Evolutionary conservation across 2,888 invertebrate species (phyloP).

Genomic region (Chaetogeoica ovagalla): DNA sequence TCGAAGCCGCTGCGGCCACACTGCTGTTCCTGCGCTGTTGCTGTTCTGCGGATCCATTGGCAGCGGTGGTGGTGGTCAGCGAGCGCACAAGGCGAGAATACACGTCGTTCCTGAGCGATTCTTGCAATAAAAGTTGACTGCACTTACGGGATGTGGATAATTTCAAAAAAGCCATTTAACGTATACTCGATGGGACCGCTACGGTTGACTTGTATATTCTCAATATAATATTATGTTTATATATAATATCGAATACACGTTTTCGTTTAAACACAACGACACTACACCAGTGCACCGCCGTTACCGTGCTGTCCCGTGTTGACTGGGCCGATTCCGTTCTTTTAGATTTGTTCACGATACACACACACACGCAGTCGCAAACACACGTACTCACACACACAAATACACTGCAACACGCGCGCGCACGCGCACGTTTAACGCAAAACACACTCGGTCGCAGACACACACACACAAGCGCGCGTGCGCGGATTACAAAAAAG

Average conservation of each 20-base stretch:
- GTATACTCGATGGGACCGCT: slow-evolving; percentile 12
- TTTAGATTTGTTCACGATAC: neutral
- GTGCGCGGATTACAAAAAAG: neutral
- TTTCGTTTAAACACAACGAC: neutral
- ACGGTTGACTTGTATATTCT: neutral
- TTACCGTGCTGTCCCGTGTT: slow-evolving; percentile 20
- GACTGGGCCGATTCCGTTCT: slow-evolving; percentile 24
- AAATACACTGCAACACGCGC: neutral
- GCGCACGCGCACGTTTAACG: neutral
- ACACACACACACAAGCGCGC: neutral
- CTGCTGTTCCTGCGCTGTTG: slow-evolving; percentile 42
- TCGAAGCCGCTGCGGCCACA: slow-evolving; percentile 34
- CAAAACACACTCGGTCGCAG: neutral
- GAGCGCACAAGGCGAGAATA: slow-evolving; percentile 29
- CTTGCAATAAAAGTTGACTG: slow-evolving; percentile 48
- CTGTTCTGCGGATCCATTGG: slow-evolving; percentile 16
- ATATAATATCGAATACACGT: neutral
- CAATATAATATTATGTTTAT: neutral
- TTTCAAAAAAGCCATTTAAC: slow-evolving; percentile 53
- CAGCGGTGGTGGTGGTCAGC: neutral
- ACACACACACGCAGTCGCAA: neutral
- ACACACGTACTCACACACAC: neutral
- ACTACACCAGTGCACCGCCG: neutral
- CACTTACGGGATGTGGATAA: slow-evolving; percentile 47
- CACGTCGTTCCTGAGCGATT: slow-evolving; percentile 41